Evolutionary conservation across 2,797 vertebrate genomes (phyloP).

Genomic region (Pseudochaenichthys georgianus): DNA sequence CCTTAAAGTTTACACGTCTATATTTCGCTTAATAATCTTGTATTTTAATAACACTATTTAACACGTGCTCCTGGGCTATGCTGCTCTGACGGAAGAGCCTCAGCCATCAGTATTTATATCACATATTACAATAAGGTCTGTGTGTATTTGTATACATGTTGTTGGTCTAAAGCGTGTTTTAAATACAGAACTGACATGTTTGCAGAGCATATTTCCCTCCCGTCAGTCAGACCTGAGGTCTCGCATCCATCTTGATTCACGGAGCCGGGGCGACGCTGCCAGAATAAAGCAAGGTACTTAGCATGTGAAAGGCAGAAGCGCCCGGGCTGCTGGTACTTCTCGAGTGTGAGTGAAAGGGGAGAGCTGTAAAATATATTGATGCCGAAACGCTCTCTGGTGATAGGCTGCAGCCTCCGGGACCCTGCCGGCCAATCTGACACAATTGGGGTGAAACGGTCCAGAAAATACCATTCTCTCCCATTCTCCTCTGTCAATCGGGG

Average conservation of each 20-base stretch:
- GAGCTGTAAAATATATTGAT: conserved; percentile 88
- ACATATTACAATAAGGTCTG: too few species aligned
- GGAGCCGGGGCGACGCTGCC: conserved; percentile 37
- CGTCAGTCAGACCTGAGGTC: conserved; percentile 16
- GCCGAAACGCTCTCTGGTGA: conserved; percentile 81
- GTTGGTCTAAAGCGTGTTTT: background rate
- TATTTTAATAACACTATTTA: too few species aligned
- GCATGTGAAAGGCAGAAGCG: conserved; percentile 81
- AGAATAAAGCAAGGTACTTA: conserved; percentile 73
- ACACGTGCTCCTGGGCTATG: too few species aligned
- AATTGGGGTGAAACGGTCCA: conserved; percentile 89
- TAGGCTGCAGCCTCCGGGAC: conserved; percentile 77
- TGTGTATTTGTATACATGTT: too few species aligned
- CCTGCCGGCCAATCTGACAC: conserved; percentile 83
- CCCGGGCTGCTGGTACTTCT: conserved; percentile 81
- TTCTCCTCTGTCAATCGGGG: conserved; percentile 80
- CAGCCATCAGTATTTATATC: too few species aligned
- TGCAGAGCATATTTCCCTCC: too few species aligned
- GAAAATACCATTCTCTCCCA: conserved; percentile 88
- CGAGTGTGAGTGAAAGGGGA: conserved; percentile 84
- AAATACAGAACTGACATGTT: background rate
- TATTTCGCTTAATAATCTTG: too few species aligned
- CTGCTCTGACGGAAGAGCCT: too few species aligned
- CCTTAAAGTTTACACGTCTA: too few species aligned
- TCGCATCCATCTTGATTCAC: conserved; percentile 48